These are phyloP conservation scores for Nephrocerus scutellatus DNA, from an alignment of 2,888 invertebrate genomes.

Conservation along the genomic window DNA sequence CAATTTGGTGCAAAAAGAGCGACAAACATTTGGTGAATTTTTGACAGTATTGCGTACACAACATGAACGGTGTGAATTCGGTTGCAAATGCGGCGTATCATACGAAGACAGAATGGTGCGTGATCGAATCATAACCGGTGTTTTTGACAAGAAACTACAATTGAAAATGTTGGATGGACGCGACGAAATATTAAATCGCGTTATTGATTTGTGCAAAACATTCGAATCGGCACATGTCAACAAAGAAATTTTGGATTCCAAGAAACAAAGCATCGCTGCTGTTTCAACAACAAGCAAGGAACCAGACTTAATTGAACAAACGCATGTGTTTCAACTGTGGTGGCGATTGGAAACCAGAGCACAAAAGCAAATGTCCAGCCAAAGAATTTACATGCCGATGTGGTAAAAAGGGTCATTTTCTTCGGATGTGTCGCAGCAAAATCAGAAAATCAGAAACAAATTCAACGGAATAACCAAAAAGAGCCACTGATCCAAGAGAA, in stretches of 20 bases:
- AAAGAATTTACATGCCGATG: slow-evolving; percentile 6
- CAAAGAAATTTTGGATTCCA: slow-evolving; percentile 5
- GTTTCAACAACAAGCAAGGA: background rate
- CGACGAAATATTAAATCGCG: slow-evolving; percentile 12
- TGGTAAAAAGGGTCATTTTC: slow-evolving; percentile 7
- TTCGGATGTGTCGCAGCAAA: slow-evolving; percentile 9
- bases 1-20: slow-evolving; percentile 15
- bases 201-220: slow-evolving; percentile 16
- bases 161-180: slow-evolving; percentile 15
- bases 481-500: no score
- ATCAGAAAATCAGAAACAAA: no score
- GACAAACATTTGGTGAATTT: slow-evolving; percentile 16
- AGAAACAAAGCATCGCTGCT: background rate
- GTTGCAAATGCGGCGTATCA: slow-evolving; percentile 13
- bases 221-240: slow-evolving; percentile 13
- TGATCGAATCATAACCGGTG: slow-evolving; percentile 18
- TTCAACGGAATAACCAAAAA: no score
- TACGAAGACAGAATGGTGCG: slow-evolving; percentile 20
- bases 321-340: slow-evolving; percentile 15
- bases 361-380: slow-evolving; percentile 7
- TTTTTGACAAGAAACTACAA: slow-evolving; percentile 18
- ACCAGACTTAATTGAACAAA: background rate
- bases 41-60: slow-evolving; percentile 19
- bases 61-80: slow-evolving; percentile 15
- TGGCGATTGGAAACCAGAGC: background rate